These are phyloP conservation scores for Cisticola juncidis DNA, from an alignment of 2,113 vertebrate genomes.

Conservation along the genomic window DNA sequence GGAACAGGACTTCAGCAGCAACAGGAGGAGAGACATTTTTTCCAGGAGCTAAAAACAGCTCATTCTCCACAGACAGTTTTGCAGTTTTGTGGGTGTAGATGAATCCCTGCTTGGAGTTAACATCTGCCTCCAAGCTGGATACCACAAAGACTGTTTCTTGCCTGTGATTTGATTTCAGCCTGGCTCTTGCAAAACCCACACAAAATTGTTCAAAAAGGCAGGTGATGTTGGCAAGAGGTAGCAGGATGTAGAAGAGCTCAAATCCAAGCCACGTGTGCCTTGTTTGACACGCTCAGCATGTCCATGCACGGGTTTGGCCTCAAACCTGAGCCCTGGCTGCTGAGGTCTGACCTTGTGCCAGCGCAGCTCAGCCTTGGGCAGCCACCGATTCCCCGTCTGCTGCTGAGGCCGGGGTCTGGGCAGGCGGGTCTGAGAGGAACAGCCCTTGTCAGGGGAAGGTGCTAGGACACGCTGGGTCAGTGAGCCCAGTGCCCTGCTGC, in stretches of 20 bases:
- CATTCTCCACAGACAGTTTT: not conserved
- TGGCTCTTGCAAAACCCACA: not conserved
- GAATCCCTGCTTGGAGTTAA: not conserved
- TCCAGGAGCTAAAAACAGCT: conserved; percentile 24
- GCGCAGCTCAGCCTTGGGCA: not conserved
- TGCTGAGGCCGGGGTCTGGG: not conserved
- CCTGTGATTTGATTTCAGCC: not conserved
- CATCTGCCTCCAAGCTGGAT: conserved; percentile 21
- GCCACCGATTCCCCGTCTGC: fast-evolving
- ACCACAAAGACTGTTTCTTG: not conserved
- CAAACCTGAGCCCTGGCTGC: not conserved
- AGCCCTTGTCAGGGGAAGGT: not conserved
- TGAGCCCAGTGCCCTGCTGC: not conserved
- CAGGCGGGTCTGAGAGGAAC: not conserved
- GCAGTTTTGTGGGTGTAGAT: not conserved
- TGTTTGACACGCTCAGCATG: not conserved
- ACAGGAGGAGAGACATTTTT: conserved; percentile 19
- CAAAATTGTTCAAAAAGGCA: not conserved
- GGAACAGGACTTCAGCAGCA: conserved; percentile 16
- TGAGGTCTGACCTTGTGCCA: not conserved
- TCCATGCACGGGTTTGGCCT: not conserved
- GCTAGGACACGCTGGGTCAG: fast-evolving
- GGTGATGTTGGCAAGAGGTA: not conserved
- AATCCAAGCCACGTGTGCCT: not conserved
- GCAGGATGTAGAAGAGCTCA: not conserved